phyloP scores from a whole-genome alignment of 1,140 invertebrate species.

The Drosophila kurseongensis region DNA sequence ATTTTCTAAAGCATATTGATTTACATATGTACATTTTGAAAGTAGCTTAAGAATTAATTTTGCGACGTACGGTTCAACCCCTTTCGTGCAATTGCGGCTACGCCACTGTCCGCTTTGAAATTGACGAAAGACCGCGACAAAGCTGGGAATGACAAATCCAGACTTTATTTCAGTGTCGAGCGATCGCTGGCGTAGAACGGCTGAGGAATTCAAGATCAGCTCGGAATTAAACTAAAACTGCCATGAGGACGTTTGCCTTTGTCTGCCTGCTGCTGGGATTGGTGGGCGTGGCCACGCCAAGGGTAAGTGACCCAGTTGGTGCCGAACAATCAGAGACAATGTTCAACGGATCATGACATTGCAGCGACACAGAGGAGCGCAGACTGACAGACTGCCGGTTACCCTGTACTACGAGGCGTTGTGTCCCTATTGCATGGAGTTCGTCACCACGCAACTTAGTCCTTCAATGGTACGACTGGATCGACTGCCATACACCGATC shows the following conservation, averaged over 20 bases:
- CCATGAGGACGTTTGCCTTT: slow-evolving; percentile 22
- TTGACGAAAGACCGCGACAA: background rate
- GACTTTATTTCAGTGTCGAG: slow-evolving; percentile 35
- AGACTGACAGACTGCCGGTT: slow-evolving; percentile 39
- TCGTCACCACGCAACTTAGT: slow-evolving; percentile 60
- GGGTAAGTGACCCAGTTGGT: slow-evolving; percentile 21
- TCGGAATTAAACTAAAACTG: slow-evolving; percentile 5
- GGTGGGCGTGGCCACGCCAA: slow-evolving; percentile 12
- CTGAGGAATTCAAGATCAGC: slow-evolving; percentile 30
- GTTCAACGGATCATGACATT: background rate
- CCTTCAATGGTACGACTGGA: slow-evolving; percentile 51
- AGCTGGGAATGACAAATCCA: slow-evolving; percentile 1
- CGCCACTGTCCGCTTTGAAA: slow-evolving; percentile 4
- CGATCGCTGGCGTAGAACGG: slow-evolving; percentile 12
- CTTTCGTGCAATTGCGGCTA: background rate
- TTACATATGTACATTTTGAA: too few relatives aligned
- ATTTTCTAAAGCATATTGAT: too few relatives aligned
- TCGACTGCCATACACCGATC: slow-evolving; percentile 54
- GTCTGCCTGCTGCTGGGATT: slow-evolving; percentile 28
- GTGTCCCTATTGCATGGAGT: slow-evolving; percentile 74
- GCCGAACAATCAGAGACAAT: background rate
- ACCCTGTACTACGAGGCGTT: slow-evolving; percentile 77
- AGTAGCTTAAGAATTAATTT: too few relatives aligned
- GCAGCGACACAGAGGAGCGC: slow-evolving; percentile 24
- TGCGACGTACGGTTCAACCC: background rate